Conservation (phyloP, 2,797 vertebrate genomes). For the Meda fulgida region DNA sequence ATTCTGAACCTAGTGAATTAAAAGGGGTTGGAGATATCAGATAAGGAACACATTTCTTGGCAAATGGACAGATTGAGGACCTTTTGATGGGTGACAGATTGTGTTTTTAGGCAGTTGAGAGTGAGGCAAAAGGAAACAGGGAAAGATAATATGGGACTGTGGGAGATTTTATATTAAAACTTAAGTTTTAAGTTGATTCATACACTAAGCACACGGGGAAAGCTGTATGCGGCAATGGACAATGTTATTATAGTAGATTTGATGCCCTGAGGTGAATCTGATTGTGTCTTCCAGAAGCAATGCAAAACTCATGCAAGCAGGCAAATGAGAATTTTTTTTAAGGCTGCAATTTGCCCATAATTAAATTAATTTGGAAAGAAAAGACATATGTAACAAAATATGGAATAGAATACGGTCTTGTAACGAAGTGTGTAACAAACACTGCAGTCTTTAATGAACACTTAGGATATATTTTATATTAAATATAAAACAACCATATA, state of each 20-base stretch:
- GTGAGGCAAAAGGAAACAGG: neutral
- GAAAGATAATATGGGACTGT: neutral
- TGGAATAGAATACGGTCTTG: neutral
- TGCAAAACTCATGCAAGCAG: neutral
- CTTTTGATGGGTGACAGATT: too few relatives aligned
- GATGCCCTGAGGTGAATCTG: neutral
- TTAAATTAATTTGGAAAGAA: neutral
- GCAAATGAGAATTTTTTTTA: neutral
- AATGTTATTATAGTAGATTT: neutral
- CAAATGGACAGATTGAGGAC: neutral
- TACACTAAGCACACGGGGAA: neutral
- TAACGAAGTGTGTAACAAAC: too few relatives aligned
- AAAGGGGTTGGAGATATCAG: neutral
- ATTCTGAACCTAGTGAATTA: slow-evolving; percentile 23
- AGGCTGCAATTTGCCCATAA: neutral
- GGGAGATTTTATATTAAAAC: neutral
- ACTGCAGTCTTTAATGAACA: too few relatives aligned
- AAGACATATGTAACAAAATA: neutral
- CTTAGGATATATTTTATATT: too few relatives aligned
- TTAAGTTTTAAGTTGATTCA: neutral
- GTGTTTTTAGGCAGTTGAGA: neutral
- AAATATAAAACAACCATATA: too few relatives aligned
- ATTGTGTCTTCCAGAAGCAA: neutral
- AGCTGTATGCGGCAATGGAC: too few relatives aligned
- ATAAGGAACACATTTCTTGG: neutral